Conservation (phyloP, 1,140 invertebrate species). For the Akabosia matsudoensis region DNA sequence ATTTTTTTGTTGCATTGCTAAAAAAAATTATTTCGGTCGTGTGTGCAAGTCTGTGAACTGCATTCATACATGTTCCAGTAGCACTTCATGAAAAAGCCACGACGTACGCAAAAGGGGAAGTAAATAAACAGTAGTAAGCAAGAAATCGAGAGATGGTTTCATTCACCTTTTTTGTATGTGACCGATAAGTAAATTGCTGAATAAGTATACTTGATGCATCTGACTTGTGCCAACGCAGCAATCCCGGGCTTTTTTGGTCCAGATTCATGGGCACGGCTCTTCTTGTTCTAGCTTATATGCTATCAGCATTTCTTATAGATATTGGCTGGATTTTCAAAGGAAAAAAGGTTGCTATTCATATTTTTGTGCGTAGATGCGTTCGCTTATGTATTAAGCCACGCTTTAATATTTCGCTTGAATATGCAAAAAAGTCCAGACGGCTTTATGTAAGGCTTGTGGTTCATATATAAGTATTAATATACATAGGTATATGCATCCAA, state of each 20-base stretch:
- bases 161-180: slow-evolving; percentile 22
- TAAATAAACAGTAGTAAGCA: slow-evolving; percentile 23
- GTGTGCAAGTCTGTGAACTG: too few relatives aligned
- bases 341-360: too few relatives aligned
- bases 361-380: not conserved
- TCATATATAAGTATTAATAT: too few relatives aligned
- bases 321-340: too few relatives aligned
- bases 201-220: slow-evolving; percentile 24
- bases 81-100: not conserved
- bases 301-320: not conserved
- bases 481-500: too few relatives aligned
- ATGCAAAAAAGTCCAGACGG: not conserved
- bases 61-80: not conserved
- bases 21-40: too few relatives aligned
- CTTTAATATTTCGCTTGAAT: too few relatives aligned
- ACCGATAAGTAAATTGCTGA: slow-evolving; percentile 22
- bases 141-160: slow-evolving; percentile 21
- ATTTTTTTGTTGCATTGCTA: too few relatives aligned
- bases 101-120: slow-evolving; percentile 17
- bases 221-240: slow-evolving; percentile 24
- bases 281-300: not conserved
- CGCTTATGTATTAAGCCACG: not conserved
- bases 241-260: slow-evolving; percentile 20
- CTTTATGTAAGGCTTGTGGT: too few relatives aligned
- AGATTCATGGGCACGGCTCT: slow-evolving; percentile 16